These are phyloP conservation scores for Holotrichia oblita DNA, from an alignment of 1,140 invertebrate genomes.

Conservation along the genomic window DNA sequence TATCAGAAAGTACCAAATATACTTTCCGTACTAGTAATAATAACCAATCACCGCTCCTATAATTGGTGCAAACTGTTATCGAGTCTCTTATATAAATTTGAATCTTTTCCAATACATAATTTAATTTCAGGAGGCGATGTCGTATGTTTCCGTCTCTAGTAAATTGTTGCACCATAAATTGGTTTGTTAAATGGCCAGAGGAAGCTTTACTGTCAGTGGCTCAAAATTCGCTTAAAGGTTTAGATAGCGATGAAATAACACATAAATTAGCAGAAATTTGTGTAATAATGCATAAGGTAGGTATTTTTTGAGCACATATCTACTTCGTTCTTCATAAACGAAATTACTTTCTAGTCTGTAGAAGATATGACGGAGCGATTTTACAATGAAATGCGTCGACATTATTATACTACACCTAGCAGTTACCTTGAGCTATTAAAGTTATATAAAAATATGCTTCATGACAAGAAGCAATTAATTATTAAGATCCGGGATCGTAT, in stretches of 20 bases:
- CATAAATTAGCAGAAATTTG: slow-evolving; percentile 74
- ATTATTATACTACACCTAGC: slow-evolving; percentile 90
- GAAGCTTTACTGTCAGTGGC: slow-evolving; percentile 88
- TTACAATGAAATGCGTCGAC: slow-evolving; percentile 82
- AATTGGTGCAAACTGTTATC: too few species aligned
- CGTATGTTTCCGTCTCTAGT: slow-evolving; percentile 91
- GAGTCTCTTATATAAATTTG: neutral
- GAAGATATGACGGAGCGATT: slow-evolving; percentile 77
- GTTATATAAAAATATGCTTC: slow-evolving; percentile 74
- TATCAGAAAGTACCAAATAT: too few species aligned
- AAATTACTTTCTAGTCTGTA: slow-evolving; percentile 70
- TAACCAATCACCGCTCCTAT: too few species aligned
- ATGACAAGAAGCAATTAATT: slow-evolving; percentile 74
- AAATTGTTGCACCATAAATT: slow-evolving; percentile 94
- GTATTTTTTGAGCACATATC: too few species aligned
- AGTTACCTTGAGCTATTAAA: slow-evolving; percentile 89
- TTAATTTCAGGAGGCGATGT: slow-evolving; percentile 69
- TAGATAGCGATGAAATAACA: slow-evolving; percentile 62
- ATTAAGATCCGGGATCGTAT: slow-evolving; percentile 74
- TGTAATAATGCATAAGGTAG: slow-evolving; percentile 77
- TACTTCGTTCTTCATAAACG: neutral
- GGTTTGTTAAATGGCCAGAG: slow-evolving; percentile 91
- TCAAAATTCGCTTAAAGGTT: slow-evolving; percentile 65
- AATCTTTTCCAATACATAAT: neutral
- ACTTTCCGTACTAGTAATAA: too few species aligned